A percentile compares a stretch with the other conserved stretches of the same genome.
Conservation (phyloP, 2,113 vertebrate genomes). For the Oryzias celebensis region DNA sequence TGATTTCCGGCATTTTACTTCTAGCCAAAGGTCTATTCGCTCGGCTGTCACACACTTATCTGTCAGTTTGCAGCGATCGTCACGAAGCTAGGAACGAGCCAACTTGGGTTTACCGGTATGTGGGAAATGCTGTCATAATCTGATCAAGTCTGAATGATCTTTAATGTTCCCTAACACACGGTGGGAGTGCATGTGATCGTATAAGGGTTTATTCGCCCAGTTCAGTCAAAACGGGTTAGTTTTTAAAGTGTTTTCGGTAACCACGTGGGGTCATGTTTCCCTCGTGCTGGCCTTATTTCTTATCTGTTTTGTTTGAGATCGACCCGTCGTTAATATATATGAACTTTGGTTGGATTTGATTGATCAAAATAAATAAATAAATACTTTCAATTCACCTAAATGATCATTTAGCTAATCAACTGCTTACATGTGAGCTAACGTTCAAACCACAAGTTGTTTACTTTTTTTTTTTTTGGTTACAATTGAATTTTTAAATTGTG, state of each 20-base stretch:
- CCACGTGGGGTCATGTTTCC: slow-evolving; percentile 58
- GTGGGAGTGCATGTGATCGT: background rate
- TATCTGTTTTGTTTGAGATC: background rate
- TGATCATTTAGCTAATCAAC: too few relatives aligned
- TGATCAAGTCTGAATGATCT: background rate
- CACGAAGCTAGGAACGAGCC: slow-evolving; percentile 33
- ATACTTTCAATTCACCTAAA: too few relatives aligned
- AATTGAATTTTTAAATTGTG: too few relatives aligned
- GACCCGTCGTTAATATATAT: background rate
- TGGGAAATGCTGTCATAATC: slow-evolving; percentile 16
- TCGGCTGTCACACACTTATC: slow-evolving; percentile 26
- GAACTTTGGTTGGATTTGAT: too few relatives aligned
- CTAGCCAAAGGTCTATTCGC: background rate
- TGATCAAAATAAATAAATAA: too few relatives aligned
- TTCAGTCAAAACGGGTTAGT: too few relatives aligned
- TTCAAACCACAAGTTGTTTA: too few relatives aligned
- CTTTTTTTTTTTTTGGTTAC: too few relatives aligned
- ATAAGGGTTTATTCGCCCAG: too few relatives aligned
- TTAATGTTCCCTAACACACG: background rate
- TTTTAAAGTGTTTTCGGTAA: background rate
- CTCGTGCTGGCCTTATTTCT: background rate
- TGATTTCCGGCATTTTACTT: background rate
- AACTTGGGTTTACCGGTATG: slow-evolving; percentile 5
- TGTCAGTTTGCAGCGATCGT: slow-evolving; percentile 40
- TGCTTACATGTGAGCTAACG: too few relatives aligned